Conservation (phyloP, 2,113 vertebrate genomes). For the Perca fluviatilis region DNA sequence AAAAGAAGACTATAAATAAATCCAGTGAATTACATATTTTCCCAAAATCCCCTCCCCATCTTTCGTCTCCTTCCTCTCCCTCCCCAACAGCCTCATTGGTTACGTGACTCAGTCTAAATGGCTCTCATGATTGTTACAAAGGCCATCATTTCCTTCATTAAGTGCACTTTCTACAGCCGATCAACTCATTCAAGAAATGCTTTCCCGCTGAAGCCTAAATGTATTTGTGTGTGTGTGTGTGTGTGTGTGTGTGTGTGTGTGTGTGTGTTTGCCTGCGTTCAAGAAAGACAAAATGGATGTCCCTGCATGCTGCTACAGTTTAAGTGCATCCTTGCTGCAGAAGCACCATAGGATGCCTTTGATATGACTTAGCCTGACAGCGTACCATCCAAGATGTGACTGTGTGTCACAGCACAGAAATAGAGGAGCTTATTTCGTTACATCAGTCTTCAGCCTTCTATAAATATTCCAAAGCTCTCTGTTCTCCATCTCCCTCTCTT, state of each 20-base stretch:
- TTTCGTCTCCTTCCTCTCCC: conserved; percentile 6
- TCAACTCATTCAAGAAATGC: conserved; percentile 12
- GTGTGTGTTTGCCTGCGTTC: neutral
- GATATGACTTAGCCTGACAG: conserved; percentile 69
- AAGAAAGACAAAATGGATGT: conserved; percentile 6
- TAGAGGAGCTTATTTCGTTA: conserved; percentile 77
- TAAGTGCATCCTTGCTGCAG: conserved; percentile 26
- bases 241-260: neutral
- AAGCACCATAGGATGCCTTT: conserved; percentile 48
- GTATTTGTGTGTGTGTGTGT: neutral
- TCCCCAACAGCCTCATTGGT: conserved; percentile 17
- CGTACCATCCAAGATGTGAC: conserved; percentile 60
- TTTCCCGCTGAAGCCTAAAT: conserved; percentile 10
- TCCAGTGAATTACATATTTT: conserved; percentile 25
- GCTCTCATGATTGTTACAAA: conserved; percentile 43
- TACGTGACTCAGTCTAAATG: conserved; percentile 28
- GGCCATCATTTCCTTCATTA: conserved; percentile 41
- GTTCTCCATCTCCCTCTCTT: conserved; percentile 25
- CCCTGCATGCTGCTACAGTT: conserved; percentile 3
- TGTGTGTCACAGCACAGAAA: conserved; percentile 66
- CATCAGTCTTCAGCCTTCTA: conserved; percentile 70
- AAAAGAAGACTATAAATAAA: conserved; percentile 22
- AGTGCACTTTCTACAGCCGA: neutral
- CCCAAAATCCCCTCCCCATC: neutral
- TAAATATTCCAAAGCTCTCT: conserved; percentile 76